These are phyloP conservation scores for Acanthurus lineatus DNA, from an alignment of 2,797 vertebrate genomes.

Conservation along the genomic window DNA sequence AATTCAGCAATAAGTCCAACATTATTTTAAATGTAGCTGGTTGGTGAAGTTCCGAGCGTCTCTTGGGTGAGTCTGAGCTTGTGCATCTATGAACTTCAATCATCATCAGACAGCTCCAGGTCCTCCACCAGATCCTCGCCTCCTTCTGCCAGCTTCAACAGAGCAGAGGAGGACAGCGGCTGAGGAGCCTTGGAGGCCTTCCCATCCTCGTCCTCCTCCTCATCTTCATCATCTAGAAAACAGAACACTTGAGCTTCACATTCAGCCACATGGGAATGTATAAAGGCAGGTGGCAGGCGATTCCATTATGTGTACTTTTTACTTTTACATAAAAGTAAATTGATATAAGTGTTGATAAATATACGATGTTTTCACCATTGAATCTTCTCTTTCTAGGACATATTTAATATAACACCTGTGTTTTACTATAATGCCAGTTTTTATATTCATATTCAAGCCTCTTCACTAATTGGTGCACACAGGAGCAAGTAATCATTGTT, in stretches of 20 bases:
- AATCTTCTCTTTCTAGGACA: no score
- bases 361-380: no score
- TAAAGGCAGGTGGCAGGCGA: neutral
- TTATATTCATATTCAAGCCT: no score
- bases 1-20: slow-evolving; percentile 23
- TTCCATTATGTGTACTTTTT: neutral
- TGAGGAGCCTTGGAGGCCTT: slow-evolving; percentile 68
- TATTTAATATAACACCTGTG: no score
- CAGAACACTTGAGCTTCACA: slow-evolving; percentile 21
- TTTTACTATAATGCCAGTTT: no score
- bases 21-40: slow-evolving; percentile 15
- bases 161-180: slow-evolving; percentile 83
- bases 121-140: slow-evolving; percentile 93
- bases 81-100: slow-evolving; percentile 65
- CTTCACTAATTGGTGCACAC: no score
- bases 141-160: slow-evolving; percentile 90
- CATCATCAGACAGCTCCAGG: slow-evolving; percentile 91
- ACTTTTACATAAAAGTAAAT: no score
- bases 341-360: no score
- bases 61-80: neutral
- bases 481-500: no score
- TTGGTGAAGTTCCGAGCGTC: neutral
- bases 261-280: neutral
- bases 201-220: slow-evolving; percentile 56
- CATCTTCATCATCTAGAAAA: slow-evolving; percentile 71